Percentiles rank a stretch among this genome's conserved stretches.
Conservation (phyloP, 2,113 vertebrate species). For the Channa maculata region DNA sequence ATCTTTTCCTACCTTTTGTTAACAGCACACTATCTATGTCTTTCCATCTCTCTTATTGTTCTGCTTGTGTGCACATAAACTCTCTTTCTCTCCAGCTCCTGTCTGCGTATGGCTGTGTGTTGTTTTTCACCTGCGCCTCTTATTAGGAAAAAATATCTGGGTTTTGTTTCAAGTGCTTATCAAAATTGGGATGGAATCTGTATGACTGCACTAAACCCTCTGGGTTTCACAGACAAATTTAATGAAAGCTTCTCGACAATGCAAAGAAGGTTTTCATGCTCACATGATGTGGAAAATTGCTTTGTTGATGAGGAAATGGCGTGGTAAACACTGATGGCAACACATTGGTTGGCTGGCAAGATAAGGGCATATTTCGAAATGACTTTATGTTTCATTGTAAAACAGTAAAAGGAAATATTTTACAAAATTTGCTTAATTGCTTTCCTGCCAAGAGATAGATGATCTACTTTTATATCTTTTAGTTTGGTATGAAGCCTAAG, state of each 20-base stretch:
- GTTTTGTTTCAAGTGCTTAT: conserved; percentile 4
- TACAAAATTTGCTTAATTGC: not conserved
- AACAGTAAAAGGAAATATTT: not conserved
- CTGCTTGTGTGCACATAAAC: not conserved
- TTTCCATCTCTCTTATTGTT: not conserved
- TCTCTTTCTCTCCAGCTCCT: not conserved
- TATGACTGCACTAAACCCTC: not conserved
- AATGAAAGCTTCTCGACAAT: conserved; percentile 21
- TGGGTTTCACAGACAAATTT: conserved; percentile 2
- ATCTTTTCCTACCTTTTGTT: not conserved
- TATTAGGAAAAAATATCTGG: not conserved
- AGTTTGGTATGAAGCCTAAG: not conserved
- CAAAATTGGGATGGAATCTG: not conserved
- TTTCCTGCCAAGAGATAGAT: not conserved
- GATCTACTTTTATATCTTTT: not conserved
- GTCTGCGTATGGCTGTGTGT: not conserved
- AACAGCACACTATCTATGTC: not conserved
- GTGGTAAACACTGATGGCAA: conserved; percentile 9
- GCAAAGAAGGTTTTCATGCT: conserved; percentile 25
- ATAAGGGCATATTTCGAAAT: not conserved
- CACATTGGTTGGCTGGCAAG: not conserved
- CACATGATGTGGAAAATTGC: conserved; percentile 32
- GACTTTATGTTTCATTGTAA: not conserved
- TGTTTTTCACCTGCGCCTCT: not conserved
- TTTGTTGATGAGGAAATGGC: conserved; percentile 20